These are phyloP conservation scores for Mimas tiliae DNA, from an alignment of 2,888 invertebrate species.

Conservation along the genomic window DNA sequence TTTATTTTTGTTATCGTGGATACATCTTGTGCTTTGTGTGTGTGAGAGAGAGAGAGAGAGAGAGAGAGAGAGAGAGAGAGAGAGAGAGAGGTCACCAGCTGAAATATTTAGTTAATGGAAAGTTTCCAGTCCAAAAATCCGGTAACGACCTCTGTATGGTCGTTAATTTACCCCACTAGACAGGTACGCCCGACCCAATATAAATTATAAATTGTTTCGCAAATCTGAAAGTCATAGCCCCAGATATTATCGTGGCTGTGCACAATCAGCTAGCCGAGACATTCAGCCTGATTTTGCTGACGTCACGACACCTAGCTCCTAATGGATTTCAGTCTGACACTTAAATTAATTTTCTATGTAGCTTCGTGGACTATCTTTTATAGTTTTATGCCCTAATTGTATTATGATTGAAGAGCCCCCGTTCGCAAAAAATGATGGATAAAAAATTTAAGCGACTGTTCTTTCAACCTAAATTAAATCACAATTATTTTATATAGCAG, in stretches of 20 bases:
- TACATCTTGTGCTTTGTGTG: no score
- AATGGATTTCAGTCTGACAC: constrained; percentile 23
- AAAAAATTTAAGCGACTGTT: no score
- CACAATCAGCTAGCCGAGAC: constrained; percentile 16
- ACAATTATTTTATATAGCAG: no score
- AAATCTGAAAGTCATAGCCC: constrained; percentile 15
- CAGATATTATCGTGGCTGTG: constrained; percentile 9
- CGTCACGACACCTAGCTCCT: constrained; percentile 14
- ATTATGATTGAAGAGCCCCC: not conserved
- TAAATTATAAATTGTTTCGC: constrained; percentile 7
- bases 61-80: no score
- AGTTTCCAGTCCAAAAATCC: not conserved
- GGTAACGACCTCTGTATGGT: not conserved
- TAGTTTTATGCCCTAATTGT: constrained; percentile 18
- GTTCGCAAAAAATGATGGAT: no score
- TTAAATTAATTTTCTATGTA: constrained; percentile 23
- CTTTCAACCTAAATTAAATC: no score
- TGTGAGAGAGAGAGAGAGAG: no score
- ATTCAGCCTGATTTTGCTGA: constrained; percentile 16
- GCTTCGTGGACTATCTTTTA: constrained; percentile 18
- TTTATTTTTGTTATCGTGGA: no score
- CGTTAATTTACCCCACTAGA: not conserved
- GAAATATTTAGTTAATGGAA: not conserved
- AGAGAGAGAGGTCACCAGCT: no score
- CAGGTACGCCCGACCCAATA: not conserved